A percentile compares a stretch with the other conserved stretches of the same genome.
Conservation (phyloP, 2,888 invertebrate genomes). For the Aricia artaxerxes region DNA sequence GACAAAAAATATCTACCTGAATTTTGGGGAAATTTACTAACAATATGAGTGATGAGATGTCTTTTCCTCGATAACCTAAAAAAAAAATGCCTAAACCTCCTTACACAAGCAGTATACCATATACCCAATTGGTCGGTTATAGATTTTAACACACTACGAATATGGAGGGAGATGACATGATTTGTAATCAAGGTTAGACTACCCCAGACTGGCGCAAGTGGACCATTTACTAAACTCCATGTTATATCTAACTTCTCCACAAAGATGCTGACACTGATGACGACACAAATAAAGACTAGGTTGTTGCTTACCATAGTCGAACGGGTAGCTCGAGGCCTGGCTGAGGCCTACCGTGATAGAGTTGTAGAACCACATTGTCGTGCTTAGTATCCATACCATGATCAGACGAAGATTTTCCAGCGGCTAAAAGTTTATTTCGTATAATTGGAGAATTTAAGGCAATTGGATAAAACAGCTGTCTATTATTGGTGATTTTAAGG, state of each 20-base stretch:
- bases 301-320: conserved; percentile 67
- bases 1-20: too few species aligned
- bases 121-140: background rate
- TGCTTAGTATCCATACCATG: conserved; percentile 80
- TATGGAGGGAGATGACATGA: background rate
- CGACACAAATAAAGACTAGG: conserved; percentile 7
- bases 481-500: background rate
- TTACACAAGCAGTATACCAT: too few species aligned
- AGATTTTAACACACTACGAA: background rate
- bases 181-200: background rate
- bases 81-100: too few species aligned
- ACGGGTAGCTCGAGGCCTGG: conserved; percentile 71
- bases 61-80: too few species aligned
- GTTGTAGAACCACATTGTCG: conserved; percentile 80
- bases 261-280: conserved; percentile 41
- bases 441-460: too few species aligned
- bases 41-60: too few species aligned
- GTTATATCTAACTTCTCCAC: conserved; percentile 21
- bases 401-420: conserved; percentile 79
- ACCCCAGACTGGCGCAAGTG: background rate
- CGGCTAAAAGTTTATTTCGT: conserved; percentile 68
- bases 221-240: conserved; percentile 32
- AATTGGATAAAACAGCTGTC: too few species aligned
- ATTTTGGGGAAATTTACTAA: too few species aligned
- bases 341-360: conserved; percentile 74